These are phyloP conservation scores for Pristionchus japonicus DNA, from an alignment of 2,888 invertebrate species.

Conservation along the genomic window DNA sequence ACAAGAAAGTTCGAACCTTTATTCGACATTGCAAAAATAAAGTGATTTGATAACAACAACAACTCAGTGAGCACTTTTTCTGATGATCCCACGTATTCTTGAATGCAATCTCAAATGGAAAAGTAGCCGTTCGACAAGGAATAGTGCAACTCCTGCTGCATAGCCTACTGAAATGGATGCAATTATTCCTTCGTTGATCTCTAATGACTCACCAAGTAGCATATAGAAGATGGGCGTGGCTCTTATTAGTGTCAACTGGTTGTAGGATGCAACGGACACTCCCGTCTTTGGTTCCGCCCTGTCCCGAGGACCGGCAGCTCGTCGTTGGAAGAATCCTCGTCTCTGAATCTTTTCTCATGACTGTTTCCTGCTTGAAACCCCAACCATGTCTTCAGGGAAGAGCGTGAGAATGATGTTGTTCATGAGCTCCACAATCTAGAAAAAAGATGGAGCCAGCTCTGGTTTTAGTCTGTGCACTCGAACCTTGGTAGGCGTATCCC, in stretches of 20 bases:
- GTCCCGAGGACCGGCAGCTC: not conserved
- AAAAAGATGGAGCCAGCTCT: not conserved
- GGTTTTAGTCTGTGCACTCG: not conserved
- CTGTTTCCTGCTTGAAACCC: not conserved
- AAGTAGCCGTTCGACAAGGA: not conserved
- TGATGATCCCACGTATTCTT: not conserved
- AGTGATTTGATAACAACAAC: no score
- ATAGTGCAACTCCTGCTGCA: not conserved
- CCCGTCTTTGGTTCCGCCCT: not conserved
- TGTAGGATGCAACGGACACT: not conserved
- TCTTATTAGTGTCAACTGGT: not conserved
- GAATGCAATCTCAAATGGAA: not conserved
- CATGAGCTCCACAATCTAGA: not conserved
- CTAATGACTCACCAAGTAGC: not conserved
- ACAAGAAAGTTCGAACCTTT: no score
- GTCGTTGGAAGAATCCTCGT: not conserved
- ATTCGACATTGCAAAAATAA: no score
- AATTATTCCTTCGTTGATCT: not conserved
- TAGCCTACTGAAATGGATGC: not conserved
- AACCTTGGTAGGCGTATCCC: not conserved
- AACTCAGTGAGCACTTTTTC: not conserved
- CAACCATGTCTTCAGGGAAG: not conserved
- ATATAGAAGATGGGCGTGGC: not conserved
- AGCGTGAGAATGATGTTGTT: not conserved
- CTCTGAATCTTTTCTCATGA: not conserved